These are phyloP conservation scores for Choloepus didactylus DNA, from an alignment of 2,797 vertebrate species.

Conservation along the genomic window DNA sequence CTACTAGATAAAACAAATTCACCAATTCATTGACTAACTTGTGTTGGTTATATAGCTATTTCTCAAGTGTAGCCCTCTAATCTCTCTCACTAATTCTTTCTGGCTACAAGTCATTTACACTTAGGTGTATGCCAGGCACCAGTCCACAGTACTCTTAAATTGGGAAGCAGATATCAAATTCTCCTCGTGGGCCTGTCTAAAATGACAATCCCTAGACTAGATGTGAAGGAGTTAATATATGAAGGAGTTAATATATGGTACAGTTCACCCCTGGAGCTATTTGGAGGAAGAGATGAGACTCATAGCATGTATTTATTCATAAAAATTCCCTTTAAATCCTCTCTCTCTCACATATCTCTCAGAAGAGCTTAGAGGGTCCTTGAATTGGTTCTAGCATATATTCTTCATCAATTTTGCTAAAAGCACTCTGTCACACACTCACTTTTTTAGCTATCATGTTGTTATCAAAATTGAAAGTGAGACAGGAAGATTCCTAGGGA, in stretches of 20 bases:
- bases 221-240: too few relatives aligned
- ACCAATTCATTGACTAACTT: not conserved
- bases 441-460: not conserved
- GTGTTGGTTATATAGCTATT: not conserved
- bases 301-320: not conserved
- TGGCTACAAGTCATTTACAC: not conserved
- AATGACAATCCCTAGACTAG: not conserved
- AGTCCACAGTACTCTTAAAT: not conserved
- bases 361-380: not conserved
- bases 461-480: conserved; percentile 49
- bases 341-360: not conserved
- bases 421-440: not conserved
- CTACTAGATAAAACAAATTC: not conserved
- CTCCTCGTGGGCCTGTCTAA: not conserved
- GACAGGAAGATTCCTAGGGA: not conserved
- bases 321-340: not conserved
- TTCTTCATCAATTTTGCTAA: not conserved
- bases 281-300: not conserved
- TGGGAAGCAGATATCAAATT: not conserved
- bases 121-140: not conserved
- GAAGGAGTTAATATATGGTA: not conserved
- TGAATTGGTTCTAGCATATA: not conserved
- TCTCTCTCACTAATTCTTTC: not conserved
- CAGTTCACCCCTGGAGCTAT: not conserved
- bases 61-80: not conserved